Conservation (phyloP, 2,797 vertebrate genomes). For the Cirrhinus mrigala region DNA sequence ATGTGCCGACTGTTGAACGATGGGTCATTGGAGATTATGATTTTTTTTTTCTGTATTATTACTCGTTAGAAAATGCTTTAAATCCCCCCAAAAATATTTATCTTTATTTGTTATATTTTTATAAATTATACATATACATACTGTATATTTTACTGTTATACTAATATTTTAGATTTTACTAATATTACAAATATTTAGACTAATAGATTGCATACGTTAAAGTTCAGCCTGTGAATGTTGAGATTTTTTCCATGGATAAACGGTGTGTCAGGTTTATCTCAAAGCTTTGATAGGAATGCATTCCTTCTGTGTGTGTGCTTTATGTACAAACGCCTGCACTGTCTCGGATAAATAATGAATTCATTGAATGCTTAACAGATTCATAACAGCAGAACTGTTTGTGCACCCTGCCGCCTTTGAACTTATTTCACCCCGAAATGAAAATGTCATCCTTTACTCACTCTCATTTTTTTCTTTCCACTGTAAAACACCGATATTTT, state of each 20-base stretch:
- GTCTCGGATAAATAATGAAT: slow-evolving; percentile 53
- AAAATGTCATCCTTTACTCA: background rate
- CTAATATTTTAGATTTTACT: background rate
- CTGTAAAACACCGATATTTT: background rate
- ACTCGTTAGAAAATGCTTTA: background rate
- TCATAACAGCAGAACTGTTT: slow-evolving; percentile 42
- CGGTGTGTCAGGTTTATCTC: slow-evolving; percentile 46
- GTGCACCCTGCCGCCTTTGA: slow-evolving; percentile 53
- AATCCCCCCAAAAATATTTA: no score
- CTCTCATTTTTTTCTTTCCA: background rate
- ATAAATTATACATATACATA: background rate
- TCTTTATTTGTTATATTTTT: no score
- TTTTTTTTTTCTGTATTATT: background rate
- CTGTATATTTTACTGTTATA: background rate
- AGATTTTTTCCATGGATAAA: slow-evolving; percentile 6
- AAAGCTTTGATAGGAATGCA: slow-evolving; percentile 23
- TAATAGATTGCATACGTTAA: background rate
- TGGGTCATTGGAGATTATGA: background rate
- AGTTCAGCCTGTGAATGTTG: background rate
- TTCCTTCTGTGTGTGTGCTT: slow-evolving; percentile 34
- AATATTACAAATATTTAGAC: slow-evolving; percentile 8
- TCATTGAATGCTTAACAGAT: slow-evolving; percentile 52
- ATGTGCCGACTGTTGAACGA: background rate
- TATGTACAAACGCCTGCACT: slow-evolving; percentile 35
- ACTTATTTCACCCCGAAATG: slow-evolving; percentile 43